Conservation (phyloP, 2,113 vertebrate genomes). For the Notarius lentiginosus region DNA sequence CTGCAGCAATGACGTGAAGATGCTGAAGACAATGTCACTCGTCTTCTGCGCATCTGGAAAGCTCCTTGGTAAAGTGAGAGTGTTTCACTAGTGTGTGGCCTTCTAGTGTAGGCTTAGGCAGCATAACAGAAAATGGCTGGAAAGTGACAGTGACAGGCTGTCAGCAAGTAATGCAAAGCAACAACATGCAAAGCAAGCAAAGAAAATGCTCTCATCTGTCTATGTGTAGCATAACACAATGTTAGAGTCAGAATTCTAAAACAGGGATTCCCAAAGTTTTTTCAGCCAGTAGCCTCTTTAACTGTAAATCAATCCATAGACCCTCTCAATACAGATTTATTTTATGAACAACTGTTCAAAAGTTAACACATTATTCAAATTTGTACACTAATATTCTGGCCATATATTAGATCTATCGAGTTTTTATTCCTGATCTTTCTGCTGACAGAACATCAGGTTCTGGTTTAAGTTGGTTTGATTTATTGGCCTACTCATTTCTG, state of each 20-base stretch:
- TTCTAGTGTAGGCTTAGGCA: conserved; percentile 38
- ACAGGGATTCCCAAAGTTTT: not conserved
- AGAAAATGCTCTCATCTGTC: not conserved
- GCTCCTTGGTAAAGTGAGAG: conserved; percentile 42
- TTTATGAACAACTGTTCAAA: not conserved
- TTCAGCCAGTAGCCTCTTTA: not conserved
- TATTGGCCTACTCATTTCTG: not conserved
- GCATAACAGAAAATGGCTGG: conserved; percentile 51
- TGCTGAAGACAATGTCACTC: conserved; percentile 21
- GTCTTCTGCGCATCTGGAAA: conserved; percentile 29
- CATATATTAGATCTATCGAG: not conserved
- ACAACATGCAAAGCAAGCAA: conserved; percentile 5
- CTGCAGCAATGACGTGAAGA: conserved; percentile 13
- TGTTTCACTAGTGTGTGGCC: conserved; percentile 42
- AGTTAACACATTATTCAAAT: not conserved
- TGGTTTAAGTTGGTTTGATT: not conserved
- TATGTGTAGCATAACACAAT: not conserved
- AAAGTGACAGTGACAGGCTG: conserved; percentile 52
- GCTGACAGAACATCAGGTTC: not conserved
- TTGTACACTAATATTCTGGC: not conserved
- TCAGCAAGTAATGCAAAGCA: conserved; percentile 5
- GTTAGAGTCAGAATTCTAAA: not conserved
- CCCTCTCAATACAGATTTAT: not conserved
- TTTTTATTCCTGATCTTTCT: not conserved
- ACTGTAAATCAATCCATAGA: not conserved